phyloP scores from a whole-genome alignment of 2,113 vertebrate species.

The Heterotis niloticus region DNA sequence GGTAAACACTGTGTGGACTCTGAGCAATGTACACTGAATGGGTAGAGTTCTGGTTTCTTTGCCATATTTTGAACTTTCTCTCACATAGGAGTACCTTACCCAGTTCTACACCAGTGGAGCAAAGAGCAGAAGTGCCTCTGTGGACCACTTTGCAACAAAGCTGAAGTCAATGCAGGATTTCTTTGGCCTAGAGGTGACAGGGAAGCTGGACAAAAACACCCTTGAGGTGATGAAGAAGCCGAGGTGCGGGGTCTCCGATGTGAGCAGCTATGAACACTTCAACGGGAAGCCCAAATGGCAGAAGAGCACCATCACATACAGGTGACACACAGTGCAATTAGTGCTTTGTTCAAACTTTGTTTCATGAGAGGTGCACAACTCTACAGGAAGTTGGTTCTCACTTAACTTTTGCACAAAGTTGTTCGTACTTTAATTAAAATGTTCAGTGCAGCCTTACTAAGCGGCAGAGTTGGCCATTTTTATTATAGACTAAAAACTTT shows the following conservation, averaged over 20 bases:
- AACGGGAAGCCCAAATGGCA: conserved; percentile 59
- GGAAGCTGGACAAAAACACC: conserved; percentile 56
- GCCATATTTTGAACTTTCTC: background rate
- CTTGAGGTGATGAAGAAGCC: conserved; percentile 59
- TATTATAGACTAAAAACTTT: background rate
- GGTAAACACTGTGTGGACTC: too few species aligned
- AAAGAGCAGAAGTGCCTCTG: background rate
- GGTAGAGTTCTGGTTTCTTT: background rate
- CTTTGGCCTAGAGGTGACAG: conserved; percentile 61
- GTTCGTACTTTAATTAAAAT: too few species aligned
- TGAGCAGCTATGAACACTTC: conserved; percentile 63
- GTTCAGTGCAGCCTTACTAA: too few species aligned
- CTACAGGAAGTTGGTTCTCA: too few species aligned
- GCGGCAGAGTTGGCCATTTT: too few species aligned
- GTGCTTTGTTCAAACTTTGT: too few species aligned
- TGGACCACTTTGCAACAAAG: conserved; percentile 37
- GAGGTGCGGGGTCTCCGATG: conserved; percentile 59
- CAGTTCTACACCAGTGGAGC: conserved; percentile 44
- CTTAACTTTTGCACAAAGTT: too few species aligned
- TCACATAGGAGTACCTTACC: conserved; percentile 48
- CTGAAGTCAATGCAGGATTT: conserved; percentile 63
- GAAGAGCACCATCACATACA: conserved; percentile 67
- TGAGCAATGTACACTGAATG: background rate
- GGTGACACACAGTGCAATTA: conserved; percentile 38
- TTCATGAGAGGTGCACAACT: too few species aligned